Evolutionary conservation across 1,140 invertebrate genomes (phyloP).

Genomic region (Drosophila bocqueti): DNA sequence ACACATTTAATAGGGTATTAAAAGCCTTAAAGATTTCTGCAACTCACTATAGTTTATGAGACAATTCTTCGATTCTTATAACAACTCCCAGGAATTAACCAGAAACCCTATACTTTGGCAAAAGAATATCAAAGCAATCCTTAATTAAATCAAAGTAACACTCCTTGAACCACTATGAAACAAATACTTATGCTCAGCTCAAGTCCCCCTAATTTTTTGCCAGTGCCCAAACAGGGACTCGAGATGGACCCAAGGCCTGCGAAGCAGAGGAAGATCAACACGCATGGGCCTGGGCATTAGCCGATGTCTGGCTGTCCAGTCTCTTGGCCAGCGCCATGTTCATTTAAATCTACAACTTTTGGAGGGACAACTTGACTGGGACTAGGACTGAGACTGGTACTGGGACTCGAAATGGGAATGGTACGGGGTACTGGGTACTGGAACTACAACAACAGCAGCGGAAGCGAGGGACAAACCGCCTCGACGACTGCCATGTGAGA

Average conservation of each 20-base stretch:
- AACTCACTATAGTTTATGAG: background rate
- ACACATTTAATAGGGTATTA: background rate
- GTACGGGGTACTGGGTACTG: background rate
- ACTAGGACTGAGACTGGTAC: slow-evolving; percentile 23
- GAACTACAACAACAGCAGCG: slow-evolving; percentile 26
- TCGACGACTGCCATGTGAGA: slow-evolving; percentile 67
- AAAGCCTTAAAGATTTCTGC: too few relatives aligned
- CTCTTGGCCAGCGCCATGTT: slow-evolving; percentile 67
- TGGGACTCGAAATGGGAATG: slow-evolving; percentile 34
- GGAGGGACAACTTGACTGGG: slow-evolving; percentile 80
- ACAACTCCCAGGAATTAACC: background rate
- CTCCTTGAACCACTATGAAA: too few relatives aligned
- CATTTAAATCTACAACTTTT: slow-evolving; percentile 83
- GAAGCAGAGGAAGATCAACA: slow-evolving; percentile 68
- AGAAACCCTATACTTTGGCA: too few relatives aligned
- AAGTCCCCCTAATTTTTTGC: background rate
- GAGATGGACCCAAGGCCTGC: slow-evolving; percentile 15
- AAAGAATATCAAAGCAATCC: background rate
- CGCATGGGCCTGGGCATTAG: slow-evolving; percentile 77
- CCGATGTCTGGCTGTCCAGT: slow-evolving; percentile 54
- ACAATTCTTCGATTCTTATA: background rate
- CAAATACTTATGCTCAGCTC: fast-evolving
- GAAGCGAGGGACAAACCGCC: slow-evolving; percentile 4
- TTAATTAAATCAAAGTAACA: background rate
- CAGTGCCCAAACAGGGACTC: slow-evolving; percentile 12